A percentile compares a stretch with the other conserved stretches of the same genome.
phyloP scores from a whole-genome alignment of 2,888 invertebrate species.

The Spicauda simplicius region DNA sequence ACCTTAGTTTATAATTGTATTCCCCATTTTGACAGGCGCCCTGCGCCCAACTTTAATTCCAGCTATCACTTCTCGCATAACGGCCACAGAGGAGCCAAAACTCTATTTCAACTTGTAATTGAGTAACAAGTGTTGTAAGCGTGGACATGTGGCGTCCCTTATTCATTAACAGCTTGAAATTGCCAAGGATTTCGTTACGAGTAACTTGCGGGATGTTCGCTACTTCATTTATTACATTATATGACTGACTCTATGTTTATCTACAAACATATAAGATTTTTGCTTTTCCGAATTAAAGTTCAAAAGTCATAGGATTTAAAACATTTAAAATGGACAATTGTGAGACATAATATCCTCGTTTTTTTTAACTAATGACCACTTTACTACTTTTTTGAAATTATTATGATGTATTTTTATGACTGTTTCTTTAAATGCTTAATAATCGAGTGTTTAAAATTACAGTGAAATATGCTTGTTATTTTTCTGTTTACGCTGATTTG shows the following conservation, averaged over 20 bases:
- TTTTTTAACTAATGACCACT: too few relatives aligned
- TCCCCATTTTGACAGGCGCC: slow-evolving; percentile 26
- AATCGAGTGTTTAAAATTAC: slow-evolving; percentile 13
- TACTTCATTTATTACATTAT: neutral
- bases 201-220: slow-evolving; percentile 12
- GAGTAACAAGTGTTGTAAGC: slow-evolving; percentile 48
- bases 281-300: too few relatives aligned
- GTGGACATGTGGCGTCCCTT: slow-evolving; percentile 35
- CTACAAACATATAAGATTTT: too few relatives aligned
- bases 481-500: slow-evolving; percentile 14
- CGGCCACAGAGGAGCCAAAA: slow-evolving; percentile 21
- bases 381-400: too few relatives aligned
- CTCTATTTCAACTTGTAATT: slow-evolving; percentile 48
- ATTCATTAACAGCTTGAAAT: slow-evolving; percentile 23
- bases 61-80: slow-evolving; percentile 28
- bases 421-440: too few relatives aligned
- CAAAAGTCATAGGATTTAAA: too few relatives aligned
- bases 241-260: neutral
- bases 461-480: slow-evolving; percentile 21
- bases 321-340: too few relatives aligned
- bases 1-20: slow-evolving; percentile 35
- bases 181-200: slow-evolving; percentile 12
- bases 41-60: slow-evolving; percentile 23
- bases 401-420: too few relatives aligned
- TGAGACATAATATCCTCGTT: too few relatives aligned